phyloP scores from a whole-genome alignment of 2,888 invertebrate species.

The Leucania comma region DNA sequence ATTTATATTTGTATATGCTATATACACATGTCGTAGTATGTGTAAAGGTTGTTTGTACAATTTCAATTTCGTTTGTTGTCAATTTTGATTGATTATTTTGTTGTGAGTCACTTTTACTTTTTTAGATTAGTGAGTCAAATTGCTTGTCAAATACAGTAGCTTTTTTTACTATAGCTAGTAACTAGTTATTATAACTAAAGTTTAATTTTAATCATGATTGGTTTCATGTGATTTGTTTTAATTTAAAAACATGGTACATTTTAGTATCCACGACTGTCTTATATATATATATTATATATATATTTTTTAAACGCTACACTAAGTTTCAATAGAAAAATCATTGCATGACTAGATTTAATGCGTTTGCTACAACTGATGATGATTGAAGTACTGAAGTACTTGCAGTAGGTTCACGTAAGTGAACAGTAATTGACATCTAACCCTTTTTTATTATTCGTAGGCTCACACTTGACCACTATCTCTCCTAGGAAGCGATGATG shows the following conservation, averaged over 20 bases:
- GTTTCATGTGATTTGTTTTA: conserved; percentile 4
- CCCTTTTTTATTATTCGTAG: no score
- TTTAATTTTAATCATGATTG: conserved; percentile 22
- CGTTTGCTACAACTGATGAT: neutral
- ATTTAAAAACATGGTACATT: neutral
- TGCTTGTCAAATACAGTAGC: conserved; percentile 24
- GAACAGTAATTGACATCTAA: no score
- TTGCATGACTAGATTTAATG: neutral
- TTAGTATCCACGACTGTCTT: no score
- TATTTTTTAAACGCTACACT: no score
- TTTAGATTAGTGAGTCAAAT: conserved; percentile 39
- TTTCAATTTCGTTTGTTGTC: conserved; percentile 56
- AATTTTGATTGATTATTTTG: conserved; percentile 52
- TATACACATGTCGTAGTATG: conserved; percentile 10
- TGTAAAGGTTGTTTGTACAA: conserved; percentile 32
- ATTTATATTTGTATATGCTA: conserved; percentile 17
- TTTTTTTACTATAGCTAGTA: conserved; percentile 24
- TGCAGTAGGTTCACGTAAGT: no score
- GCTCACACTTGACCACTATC: no score
- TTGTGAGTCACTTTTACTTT: conserved; percentile 46
- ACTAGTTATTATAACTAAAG: conserved; percentile 6
- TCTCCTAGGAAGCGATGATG: no score
- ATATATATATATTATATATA: no score
- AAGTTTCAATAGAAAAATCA: neutral
- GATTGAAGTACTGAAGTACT: no score